Evolutionary conservation across 2,888 invertebrate species (phyloP).

Genomic region (Ephialtes manifestator): DNA sequence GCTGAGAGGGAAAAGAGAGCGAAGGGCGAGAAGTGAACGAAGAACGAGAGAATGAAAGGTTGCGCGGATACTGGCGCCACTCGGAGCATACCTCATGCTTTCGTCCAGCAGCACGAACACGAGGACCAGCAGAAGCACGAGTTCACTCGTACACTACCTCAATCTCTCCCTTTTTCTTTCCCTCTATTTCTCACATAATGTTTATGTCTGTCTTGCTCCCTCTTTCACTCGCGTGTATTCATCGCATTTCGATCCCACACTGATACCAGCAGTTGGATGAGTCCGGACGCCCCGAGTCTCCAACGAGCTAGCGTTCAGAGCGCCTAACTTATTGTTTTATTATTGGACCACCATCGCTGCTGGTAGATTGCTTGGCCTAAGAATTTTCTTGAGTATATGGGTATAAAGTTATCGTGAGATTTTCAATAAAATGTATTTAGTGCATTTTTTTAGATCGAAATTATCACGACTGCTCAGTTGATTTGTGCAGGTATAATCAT

Average conservation of each 20-base stretch:
- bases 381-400: slow-evolving; percentile 32
- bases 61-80: slow-evolving; percentile 77
- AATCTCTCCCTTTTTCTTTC: slow-evolving; percentile 33
- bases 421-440: not conserved
- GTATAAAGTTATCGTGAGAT: not conserved
- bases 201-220: slow-evolving; percentile 41
- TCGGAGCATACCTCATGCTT: slow-evolving; percentile 76
- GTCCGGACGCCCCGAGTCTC: slow-evolving; percentile 62
- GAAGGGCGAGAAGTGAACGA: slow-evolving; percentile 53
- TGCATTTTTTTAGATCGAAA: not conserved
- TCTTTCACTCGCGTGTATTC: slow-evolving; percentile 67
- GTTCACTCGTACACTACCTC: slow-evolving; percentile 54
- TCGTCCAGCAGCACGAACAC: slow-evolving; percentile 66
- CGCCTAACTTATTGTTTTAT: slow-evolving; percentile 83
- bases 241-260: slow-evolving; percentile 81
- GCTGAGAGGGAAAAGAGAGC: slow-evolving; percentile 54
- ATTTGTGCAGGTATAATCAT: not conserved
- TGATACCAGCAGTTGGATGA: slow-evolving; percentile 73
- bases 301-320: slow-evolving; percentile 70
- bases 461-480: not conserved
- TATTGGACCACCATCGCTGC: slow-evolving; percentile 84
- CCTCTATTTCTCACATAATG: slow-evolving; percentile 16
- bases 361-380: slow-evolving; percentile 27
- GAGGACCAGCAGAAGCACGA: slow-evolving; percentile 56
- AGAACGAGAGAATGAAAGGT: slow-evolving; percentile 56